A percentile compares a stretch with the other conserved stretches of the same genome.
phyloP scores from a whole-genome alignment of 2,113 vertebrate genomes.

The Sminthopsis crassicaudata region DNA sequence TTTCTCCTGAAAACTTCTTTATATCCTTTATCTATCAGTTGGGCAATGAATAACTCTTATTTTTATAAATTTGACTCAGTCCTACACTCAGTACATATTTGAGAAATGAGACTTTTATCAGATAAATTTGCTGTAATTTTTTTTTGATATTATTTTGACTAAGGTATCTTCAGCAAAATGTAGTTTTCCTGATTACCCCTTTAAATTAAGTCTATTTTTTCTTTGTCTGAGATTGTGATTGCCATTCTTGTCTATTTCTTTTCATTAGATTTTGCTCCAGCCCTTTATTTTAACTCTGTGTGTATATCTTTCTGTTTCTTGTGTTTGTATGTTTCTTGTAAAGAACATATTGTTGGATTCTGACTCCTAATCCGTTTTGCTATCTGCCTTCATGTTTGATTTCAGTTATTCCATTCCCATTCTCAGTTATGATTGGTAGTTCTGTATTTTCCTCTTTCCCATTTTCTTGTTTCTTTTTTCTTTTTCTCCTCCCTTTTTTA shows the following conservation, averaged over 20 bases:
- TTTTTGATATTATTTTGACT: neutral
- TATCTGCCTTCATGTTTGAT: neutral
- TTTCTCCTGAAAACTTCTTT: neutral
- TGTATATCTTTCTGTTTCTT: neutral
- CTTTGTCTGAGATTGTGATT: neutral
- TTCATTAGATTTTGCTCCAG: neutral
- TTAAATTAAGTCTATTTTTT: neutral
- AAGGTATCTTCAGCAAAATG: neutral
- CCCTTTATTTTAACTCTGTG: neutral
- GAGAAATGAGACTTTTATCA: neutral
- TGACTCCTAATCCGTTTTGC: neutral
- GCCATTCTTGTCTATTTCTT: neutral
- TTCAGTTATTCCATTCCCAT: neutral
- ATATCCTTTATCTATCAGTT: neutral
- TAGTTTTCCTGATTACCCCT: neutral
- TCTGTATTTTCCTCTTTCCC: neutral
- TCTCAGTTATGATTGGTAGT: neutral
- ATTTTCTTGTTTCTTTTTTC: neutral
- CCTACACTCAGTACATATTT: neutral
- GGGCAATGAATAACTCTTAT: neutral
- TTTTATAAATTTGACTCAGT: neutral
- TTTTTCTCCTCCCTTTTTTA: neutral
- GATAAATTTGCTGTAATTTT: neutral
- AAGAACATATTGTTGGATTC: neutral
- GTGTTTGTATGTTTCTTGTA: neutral